Evolutionary conservation across 1,140 invertebrate species (phyloP).

Genomic region (Panagrolaimus sp.): DNA sequence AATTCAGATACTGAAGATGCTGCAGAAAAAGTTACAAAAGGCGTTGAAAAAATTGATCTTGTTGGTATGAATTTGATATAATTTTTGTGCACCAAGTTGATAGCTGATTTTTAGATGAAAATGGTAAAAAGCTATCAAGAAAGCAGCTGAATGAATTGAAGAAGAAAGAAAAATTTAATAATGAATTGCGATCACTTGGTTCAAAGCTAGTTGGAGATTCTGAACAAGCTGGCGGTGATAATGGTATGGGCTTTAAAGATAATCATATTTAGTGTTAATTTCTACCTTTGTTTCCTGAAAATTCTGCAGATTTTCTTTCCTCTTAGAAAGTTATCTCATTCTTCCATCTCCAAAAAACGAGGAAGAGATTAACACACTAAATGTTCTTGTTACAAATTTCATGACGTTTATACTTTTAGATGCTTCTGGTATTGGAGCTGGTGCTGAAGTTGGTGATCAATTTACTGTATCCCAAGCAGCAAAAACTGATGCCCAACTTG

Average conservation of each 20-base stretch:
- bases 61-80: constrained; percentile 12
- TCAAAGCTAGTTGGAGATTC: constrained; percentile 35
- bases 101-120: constrained; percentile 13
- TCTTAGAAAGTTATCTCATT: constrained; percentile 13
- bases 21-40: neutral
- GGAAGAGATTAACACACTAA: neutral
- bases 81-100: constrained; percentile 1
- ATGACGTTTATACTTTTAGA: neutral
- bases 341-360: neutral
- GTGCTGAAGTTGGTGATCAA: constrained; percentile 81
- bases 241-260: neutral
- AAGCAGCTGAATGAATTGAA: constrained; percentile 91
- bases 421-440: constrained; percentile 54
- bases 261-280: constrained; percentile 2
- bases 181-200: constrained; percentile 75
- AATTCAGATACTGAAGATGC: no score
- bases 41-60: constrained; percentile 10
- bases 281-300: neutral
- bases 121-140: constrained; percentile 70
- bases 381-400: neutral
- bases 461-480: constrained; percentile 87
- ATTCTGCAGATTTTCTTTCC: neutral
- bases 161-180: constrained; percentile 78
- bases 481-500: constrained; percentile 76
- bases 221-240: neutral